phyloP scores from a whole-genome alignment of 2,113 vertebrate species.

The Serinus canaria region DNA sequence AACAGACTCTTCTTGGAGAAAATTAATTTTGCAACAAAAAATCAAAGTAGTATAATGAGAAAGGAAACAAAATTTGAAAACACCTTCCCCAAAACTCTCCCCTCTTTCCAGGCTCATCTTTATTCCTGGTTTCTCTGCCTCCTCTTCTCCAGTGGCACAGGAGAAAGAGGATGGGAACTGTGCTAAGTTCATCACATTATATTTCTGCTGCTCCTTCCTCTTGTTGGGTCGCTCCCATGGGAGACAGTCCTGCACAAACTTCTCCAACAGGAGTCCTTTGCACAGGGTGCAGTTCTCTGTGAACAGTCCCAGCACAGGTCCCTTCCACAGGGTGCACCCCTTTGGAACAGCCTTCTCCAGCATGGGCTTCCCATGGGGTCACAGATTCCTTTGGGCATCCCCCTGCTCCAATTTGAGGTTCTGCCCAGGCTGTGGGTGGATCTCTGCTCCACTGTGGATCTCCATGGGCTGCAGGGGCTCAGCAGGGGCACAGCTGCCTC shows the following conservation, averaged over 20 bases:
- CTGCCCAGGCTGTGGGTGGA: not conserved
- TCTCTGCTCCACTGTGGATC: not conserved
- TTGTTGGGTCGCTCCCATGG: rapidly evolving
- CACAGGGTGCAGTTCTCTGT: not conserved
- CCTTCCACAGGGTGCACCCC: not conserved
- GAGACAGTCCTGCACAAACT: not conserved
- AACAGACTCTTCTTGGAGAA: not conserved
- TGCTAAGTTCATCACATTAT: not conserved
- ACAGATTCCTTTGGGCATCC: not conserved
- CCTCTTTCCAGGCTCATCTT: not conserved
- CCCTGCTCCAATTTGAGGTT: rapidly evolving
- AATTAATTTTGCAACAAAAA: not conserved
- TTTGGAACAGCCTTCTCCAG: not conserved
- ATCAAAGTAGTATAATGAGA: not conserved
- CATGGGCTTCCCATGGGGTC: not conserved
- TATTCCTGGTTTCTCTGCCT: not conserved
- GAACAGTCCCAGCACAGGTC: not conserved
- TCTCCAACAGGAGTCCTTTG: not conserved
- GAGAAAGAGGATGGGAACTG: not conserved
- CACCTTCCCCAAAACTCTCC: not conserved
- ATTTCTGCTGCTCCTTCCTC: not conserved
- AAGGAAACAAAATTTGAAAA: not conserved
- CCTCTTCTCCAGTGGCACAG: not conserved
- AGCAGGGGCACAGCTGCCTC: not conserved
- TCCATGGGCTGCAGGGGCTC: not conserved